Percentiles rank a stretch among this genome's conserved stretches.
These are phyloP conservation scores for Zoanthus gigantus DNA, from an alignment of 92 coral and sea anemone species.

Conservation along the genomic window DNA sequence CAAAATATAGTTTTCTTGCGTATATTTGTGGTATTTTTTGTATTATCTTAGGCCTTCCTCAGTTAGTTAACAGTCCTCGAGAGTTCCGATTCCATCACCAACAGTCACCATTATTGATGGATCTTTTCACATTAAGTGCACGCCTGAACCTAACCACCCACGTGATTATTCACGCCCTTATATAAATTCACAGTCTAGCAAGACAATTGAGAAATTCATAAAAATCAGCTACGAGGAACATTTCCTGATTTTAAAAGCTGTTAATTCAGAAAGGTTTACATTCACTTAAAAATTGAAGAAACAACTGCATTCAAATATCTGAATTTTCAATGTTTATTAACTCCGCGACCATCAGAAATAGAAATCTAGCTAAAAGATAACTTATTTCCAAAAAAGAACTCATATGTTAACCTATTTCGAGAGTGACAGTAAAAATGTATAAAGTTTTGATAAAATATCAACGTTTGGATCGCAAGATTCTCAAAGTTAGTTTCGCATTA, in stretches of 20 bases:
- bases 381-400: neutral
- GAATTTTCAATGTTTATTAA: neutral
- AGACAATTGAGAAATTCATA: neutral
- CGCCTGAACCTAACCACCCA: neutral
- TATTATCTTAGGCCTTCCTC: neutral
- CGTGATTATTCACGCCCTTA: neutral
- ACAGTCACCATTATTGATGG: neutral
- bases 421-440: neutral
- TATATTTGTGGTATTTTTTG: conserved; percentile 27
- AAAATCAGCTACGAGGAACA: neutral
- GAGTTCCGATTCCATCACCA: conserved; percentile 8
- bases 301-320: neutral
- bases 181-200: neutral
- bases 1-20: conserved; percentile 32
- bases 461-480: neutral
- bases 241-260: neutral
- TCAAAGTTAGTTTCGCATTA: neutral
- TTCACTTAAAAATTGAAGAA: neutral
- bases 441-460: neutral
- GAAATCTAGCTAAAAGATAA: neutral
- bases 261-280: neutral
- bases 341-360: neutral
- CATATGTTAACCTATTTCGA: neutral
- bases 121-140: neutral
- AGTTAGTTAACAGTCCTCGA: neutral